Conservation (phyloP, 2,888 invertebrate species). For the Acheta domesticus region DNA sequence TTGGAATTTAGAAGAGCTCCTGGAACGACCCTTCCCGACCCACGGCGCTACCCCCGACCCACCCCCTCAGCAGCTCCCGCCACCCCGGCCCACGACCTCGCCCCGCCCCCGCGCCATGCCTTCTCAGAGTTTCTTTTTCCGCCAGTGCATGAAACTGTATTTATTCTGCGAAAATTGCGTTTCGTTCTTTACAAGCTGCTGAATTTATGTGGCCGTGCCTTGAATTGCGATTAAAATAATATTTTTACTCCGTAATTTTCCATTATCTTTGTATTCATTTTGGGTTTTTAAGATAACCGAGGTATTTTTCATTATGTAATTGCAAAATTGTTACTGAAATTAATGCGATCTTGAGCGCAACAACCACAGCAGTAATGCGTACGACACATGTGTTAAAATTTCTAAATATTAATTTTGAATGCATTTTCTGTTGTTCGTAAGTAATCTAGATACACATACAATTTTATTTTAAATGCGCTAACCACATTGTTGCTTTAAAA, state of each 20-base stretch:
- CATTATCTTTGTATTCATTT: too few species aligned
- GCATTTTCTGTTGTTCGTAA: too few species aligned
- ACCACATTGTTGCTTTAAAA: too few species aligned
- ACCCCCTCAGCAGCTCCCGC: neutral
- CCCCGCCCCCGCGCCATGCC: neutral
- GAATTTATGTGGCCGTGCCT: neutral
- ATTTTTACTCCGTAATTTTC: neutral
- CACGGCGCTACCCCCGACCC: neutral
- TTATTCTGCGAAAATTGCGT: constrained; percentile 18
- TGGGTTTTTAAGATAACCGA: too few species aligned
- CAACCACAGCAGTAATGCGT: too few species aligned
- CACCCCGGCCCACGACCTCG: neutral
- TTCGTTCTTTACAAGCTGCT: neutral
- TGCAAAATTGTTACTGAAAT: too few species aligned
- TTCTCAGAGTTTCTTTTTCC: neutral
- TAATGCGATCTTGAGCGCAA: too few species aligned
- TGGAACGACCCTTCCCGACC: neutral
- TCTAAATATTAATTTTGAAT: too few species aligned
- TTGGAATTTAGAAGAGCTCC: constrained; percentile 10
- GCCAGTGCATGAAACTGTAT: neutral
- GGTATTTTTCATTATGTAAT: too few species aligned
- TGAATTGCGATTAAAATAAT: neutral
- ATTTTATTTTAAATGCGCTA: too few species aligned
- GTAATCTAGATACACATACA: too few species aligned
- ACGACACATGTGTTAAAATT: too few species aligned